Evolutionary conservation across 2,888 invertebrate genomes (phyloP).

Genomic region (Herminia tarsipennalis): DNA sequence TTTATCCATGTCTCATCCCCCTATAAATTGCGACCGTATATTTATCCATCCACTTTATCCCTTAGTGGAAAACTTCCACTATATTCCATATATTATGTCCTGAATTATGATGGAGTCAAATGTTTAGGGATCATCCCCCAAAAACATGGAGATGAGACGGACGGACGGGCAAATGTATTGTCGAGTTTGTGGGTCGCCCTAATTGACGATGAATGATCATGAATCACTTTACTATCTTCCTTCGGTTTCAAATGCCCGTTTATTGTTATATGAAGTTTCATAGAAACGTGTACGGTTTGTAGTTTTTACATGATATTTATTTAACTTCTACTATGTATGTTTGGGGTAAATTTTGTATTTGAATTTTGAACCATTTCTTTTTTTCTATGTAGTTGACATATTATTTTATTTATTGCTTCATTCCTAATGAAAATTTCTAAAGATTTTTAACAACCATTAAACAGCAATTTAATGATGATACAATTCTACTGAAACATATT

Average conservation of each 20-base stretch:
- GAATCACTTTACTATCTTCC: background rate
- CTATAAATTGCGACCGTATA: conserved; percentile 22
- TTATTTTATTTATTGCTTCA: too few relatives aligned
- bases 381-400: too few relatives aligned
- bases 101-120: conserved; percentile 7
- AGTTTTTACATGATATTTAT: too few relatives aligned
- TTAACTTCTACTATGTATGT: too few relatives aligned
- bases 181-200: conserved; percentile 7
- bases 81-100: conserved; percentile 5
- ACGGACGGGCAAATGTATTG: background rate
- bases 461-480: too few relatives aligned
- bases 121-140: conserved; percentile 6
- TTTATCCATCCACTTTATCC: conserved; percentile 14
- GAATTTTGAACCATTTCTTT: too few relatives aligned
- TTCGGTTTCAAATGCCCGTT: background rate
- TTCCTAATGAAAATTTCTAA: too few relatives aligned
- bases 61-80: background rate
- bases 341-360: too few relatives aligned
- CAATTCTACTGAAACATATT: too few relatives aligned
- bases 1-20: conserved; percentile 20
- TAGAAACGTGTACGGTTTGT: background rate
- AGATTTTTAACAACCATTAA: too few relatives aligned
- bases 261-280: background rate
- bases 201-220: conserved; percentile 4
- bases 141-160: conserved; percentile 7